These are phyloP conservation scores for Lindbergichthys nudifrons DNA, from an alignment of 2,797 vertebrate species.

Conservation along the genomic window DNA sequence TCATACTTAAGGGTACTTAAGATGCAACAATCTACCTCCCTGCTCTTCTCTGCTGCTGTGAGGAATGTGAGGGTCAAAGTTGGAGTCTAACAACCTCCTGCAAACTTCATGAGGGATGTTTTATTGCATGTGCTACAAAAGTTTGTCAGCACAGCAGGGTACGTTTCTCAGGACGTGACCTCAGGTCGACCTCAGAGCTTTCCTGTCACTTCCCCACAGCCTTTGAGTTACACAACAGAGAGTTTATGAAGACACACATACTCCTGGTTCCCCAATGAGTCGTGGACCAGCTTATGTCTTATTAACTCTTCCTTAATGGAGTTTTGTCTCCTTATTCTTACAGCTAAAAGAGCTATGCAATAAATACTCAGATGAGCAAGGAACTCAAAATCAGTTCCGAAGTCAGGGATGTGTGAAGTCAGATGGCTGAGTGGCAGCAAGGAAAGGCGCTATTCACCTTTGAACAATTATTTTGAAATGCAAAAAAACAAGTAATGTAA, in stretches of 20 bases:
- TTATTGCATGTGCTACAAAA: constrained; percentile 52
- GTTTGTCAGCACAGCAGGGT: constrained; percentile 16
- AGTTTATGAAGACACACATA: constrained; percentile 5
- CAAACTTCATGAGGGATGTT: constrained; percentile 67
- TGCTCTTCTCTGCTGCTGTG: constrained; percentile 50
- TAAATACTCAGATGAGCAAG: background rate
- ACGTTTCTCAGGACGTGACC: constrained; percentile 49
- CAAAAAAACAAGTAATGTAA: background rate
- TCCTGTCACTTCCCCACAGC: constrained; percentile 30
- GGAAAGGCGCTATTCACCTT: too few species aligned
- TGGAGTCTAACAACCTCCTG: constrained; percentile 65
- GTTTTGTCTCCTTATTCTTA: background rate
- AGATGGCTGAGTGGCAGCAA: too few species aligned
- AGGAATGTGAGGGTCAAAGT: constrained; percentile 65
- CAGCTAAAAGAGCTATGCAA: background rate
- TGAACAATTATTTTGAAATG: background rate
- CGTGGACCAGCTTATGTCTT: background rate
- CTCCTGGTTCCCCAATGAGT: background rate
- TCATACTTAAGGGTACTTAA: background rate
- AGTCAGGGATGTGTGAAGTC: background rate
- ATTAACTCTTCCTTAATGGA: background rate
- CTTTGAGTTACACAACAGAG: constrained; percentile 36
- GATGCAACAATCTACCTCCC: background rate
- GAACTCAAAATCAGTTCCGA: too few species aligned
- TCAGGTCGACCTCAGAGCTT: constrained; percentile 40